These are phyloP conservation scores for Belgica antarctica DNA, from an alignment of 2,888 invertebrate genomes.

Conservation along the genomic window DNA sequence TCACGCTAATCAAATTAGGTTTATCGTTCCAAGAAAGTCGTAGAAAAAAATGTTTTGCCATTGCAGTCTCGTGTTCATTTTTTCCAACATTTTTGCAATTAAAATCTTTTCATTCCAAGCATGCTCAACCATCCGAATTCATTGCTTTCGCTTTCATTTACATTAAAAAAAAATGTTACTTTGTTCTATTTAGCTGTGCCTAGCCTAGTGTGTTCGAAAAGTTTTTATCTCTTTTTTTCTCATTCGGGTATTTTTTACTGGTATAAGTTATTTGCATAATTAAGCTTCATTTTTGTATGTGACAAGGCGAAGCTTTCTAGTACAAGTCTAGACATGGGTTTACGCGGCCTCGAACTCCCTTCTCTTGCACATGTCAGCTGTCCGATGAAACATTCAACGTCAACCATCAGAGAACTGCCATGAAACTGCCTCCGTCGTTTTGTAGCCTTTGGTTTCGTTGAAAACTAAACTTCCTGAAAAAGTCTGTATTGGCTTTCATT, in stretches of 20 bases:
- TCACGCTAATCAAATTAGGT: not conserved
- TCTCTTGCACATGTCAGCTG: too few relatives aligned
- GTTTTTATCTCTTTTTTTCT: not conserved
- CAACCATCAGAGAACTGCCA: too few relatives aligned
- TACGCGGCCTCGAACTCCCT: too few relatives aligned
- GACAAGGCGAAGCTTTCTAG: not conserved
- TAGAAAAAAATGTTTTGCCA: not conserved
- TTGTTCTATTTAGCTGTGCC: not conserved
- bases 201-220: constrained; percentile 3
- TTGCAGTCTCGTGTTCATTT: not conserved
- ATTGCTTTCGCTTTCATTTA: not conserved
- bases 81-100: constrained; percentile 1
- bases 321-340: too few relatives aligned
- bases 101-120: not conserved
- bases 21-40: not conserved
- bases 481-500: too few relatives aligned
- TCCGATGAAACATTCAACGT: too few relatives aligned
- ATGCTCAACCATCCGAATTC: not conserved
- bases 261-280: not conserved
- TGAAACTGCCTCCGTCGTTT: too few relatives aligned
- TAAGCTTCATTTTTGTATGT: constrained; percentile 5
- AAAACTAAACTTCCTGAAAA: too few relatives aligned
- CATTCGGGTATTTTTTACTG: not conserved
- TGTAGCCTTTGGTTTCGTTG: too few relatives aligned
- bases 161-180: not conserved